Conservation (phyloP, 2,113 vertebrate species). For the Sterna hirundo region DNA sequence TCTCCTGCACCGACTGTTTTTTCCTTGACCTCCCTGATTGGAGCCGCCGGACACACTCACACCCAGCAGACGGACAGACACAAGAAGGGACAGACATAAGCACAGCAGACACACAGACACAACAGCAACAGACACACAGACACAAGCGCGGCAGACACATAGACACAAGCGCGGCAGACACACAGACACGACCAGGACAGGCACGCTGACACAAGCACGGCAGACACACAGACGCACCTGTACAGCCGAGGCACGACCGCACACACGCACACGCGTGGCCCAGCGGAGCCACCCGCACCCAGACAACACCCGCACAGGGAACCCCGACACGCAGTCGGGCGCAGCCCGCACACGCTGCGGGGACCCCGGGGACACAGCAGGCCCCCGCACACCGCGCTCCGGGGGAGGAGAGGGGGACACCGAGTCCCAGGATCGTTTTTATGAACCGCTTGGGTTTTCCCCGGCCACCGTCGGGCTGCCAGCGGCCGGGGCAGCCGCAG, state of each 20-base stretch:
- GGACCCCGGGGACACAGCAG: rapidly evolving
- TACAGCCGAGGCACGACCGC: not conserved
- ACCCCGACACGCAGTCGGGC: too few species aligned
- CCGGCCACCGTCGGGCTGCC: not conserved
- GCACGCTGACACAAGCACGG: too few species aligned
- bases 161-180: not conserved
- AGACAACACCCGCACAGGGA: not conserved
- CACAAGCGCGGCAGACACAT: too few species aligned
- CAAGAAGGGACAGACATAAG: not conserved
- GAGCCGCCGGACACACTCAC: not conserved
- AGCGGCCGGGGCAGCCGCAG: too few species aligned
- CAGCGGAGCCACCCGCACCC: not conserved
- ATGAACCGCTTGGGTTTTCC: not conserved
- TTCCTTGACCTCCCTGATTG: not conserved
- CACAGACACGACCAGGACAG: not conserved
- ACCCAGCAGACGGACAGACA: not conserved
- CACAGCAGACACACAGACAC: not conserved
- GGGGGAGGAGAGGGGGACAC: not conserved
- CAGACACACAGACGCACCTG: not conserved
- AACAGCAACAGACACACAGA: not conserved
- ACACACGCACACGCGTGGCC: not conserved
- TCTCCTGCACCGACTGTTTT: not conserved
- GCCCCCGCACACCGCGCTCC: rapidly evolving
- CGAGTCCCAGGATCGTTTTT: rapidly evolving
- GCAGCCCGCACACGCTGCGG: not conserved